phyloP scores from a whole-genome alignment of 2,797 vertebrate genomes.

The Orientallactaga sibirica region DNA sequence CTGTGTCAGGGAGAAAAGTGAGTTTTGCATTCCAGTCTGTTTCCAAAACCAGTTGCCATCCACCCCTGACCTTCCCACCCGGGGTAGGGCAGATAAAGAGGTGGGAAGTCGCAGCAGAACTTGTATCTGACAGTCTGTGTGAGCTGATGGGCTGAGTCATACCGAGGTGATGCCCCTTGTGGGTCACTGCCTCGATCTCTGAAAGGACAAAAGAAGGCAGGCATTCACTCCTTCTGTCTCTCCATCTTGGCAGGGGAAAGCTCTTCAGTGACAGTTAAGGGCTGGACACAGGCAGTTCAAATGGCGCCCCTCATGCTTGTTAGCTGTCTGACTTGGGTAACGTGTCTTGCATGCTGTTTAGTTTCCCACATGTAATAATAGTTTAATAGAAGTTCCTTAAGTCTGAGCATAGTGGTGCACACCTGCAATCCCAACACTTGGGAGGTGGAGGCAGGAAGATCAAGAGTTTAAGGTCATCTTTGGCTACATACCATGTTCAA shows the following conservation, averaged over 20 bases:
- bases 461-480: neutral
- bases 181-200: neutral
- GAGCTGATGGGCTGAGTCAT: conserved; percentile 39
- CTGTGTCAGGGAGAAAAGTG: conserved; percentile 10
- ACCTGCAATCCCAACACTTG: neutral
- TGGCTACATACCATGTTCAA: neutral
- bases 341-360: neutral
- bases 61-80: neutral
- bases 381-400: neutral
- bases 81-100: conserved; percentile 15
- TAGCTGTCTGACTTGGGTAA: neutral
- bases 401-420: neutral
- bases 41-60: neutral
- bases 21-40: conserved; percentile 23
- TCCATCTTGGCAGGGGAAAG: neutral
- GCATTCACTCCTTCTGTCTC: neutral
- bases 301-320: neutral
- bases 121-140: neutral
- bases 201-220: neutral
- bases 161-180: neutral
- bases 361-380: neutral
- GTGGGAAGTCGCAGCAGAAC: neutral
- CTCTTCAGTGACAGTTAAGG: neutral
- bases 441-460: neutral
- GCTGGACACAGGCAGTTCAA: neutral